Conservation (phyloP, 2,888 invertebrate genomes). For the Brachylomia viminalis region DNA sequence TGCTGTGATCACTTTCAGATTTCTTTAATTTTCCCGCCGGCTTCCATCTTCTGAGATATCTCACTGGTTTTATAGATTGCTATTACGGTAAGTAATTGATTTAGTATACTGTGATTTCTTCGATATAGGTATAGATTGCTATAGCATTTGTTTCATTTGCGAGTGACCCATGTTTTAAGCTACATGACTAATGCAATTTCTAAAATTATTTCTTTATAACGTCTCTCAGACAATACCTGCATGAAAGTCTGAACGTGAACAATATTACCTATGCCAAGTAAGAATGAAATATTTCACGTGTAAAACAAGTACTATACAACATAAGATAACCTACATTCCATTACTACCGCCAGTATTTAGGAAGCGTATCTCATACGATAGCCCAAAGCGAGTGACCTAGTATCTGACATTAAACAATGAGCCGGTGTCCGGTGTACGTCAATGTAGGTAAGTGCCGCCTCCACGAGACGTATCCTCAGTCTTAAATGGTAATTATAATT, state of each 20-base stretch:
- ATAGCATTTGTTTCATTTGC: constrained; percentile 12
- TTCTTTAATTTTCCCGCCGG: constrained; percentile 61
- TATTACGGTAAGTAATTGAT: constrained; percentile 57
- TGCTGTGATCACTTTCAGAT: constrained; percentile 65
- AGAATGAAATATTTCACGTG: neutral
- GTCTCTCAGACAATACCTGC: neutral
- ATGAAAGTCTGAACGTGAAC: neutral
- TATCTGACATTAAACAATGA: constrained; percentile 73
- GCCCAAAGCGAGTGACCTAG: constrained; percentile 72
- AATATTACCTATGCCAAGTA: neutral
- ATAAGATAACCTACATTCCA: constrained; percentile 30
- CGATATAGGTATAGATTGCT: neutral
- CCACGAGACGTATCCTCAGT: constrained; percentile 68
- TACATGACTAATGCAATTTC: neutral
- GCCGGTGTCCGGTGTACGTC: constrained; percentile 69
- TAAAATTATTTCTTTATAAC: constrained; percentile 16
- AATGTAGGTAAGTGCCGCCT: constrained; percentile 62
- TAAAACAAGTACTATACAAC: neutral
- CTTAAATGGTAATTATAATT: constrained; percentile 64
- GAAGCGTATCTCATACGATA: constrained; percentile 46
- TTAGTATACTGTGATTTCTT: constrained; percentile 31
- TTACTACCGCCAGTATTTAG: constrained; percentile 31
- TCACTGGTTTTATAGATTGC: constrained; percentile 53
- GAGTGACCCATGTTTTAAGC: neutral
- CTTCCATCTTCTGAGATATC: constrained; percentile 48